Conservation (phyloP, 1,140 invertebrate species). For the Alviniconcha marisindica region DNA sequence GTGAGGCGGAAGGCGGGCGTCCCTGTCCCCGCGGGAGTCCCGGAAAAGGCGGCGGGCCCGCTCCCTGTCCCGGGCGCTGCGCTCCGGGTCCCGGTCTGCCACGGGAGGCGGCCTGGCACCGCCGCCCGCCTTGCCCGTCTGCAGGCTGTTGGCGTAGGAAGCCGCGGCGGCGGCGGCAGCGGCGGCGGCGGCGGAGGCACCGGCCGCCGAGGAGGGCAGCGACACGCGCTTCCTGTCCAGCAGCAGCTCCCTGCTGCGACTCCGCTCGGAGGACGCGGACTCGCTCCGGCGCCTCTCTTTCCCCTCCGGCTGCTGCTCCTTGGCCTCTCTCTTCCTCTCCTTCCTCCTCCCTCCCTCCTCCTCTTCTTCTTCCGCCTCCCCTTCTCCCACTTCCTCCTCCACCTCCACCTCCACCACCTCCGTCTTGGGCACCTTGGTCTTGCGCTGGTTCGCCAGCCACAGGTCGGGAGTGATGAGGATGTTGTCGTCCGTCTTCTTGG, state of each 20-base stretch:
- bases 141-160: slow-evolving; percentile 23
- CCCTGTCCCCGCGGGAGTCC: slow-evolving; percentile 67
- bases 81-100: neutral
- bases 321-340: slow-evolving; percentile 23
- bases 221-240: slow-evolving; percentile 8
- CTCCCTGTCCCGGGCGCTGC: slow-evolving; percentile 24
- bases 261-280: neutral
- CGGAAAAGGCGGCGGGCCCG: slow-evolving; percentile 73
- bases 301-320: slow-evolving; percentile 14
- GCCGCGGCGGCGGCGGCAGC: slow-evolving; percentile 1
- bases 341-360: neutral
- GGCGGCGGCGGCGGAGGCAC: neutral
- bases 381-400: neutral
- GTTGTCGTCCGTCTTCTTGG: slow-evolving; percentile 53
- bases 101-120: neutral
- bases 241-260: slow-evolving; percentile 6
- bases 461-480: slow-evolving; percentile 90
- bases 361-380: slow-evolving; percentile 35
- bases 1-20: slow-evolving; percentile 72
- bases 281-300: slow-evolving; percentile 31
- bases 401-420: slow-evolving; percentile 5
- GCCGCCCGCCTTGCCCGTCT: neutral
- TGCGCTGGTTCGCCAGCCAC: slow-evolving; percentile 75
- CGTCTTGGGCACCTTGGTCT: slow-evolving; percentile 16
- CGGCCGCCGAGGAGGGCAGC: neutral